These are phyloP conservation scores for Molossus alvarezi DNA, from an alignment of 2,797 vertebrate species.

Conservation along the genomic window DNA sequence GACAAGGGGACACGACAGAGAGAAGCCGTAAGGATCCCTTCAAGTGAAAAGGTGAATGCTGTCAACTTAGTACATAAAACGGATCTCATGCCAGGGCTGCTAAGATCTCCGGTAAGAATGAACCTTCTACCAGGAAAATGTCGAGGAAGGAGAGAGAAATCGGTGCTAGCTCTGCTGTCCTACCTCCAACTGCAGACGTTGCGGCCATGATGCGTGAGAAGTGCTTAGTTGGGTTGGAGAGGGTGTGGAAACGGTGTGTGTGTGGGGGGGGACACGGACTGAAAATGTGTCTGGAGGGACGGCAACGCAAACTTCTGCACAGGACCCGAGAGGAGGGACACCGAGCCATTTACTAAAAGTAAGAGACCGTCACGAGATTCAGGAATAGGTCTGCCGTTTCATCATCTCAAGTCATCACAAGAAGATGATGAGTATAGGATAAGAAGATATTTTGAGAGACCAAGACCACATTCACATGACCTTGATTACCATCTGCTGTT, in stretches of 20 bases:
- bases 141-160: not conserved
- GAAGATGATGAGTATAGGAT: not conserved
- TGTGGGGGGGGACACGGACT: not conserved
- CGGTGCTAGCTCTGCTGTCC: not conserved
- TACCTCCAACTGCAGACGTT: not conserved
- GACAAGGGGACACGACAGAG: accelerated
- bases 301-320: too few relatives aligned
- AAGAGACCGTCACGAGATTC: too few relatives aligned
- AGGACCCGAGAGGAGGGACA: not conserved
- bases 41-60: not conserved
- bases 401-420: not conserved
- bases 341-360: not conserved
- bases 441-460: not conserved
- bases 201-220: not conserved
- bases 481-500: not conserved
- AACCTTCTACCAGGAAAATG: not conserved
- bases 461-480: too few relatives aligned
- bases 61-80: not conserved
- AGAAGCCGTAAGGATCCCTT: not conserved
- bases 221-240: not conserved
- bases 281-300: accelerated
- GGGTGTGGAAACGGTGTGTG: accelerated
- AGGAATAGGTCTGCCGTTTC: accelerated
- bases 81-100: not conserved
- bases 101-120: not conserved